phyloP scores from a whole-genome alignment of 2,797 vertebrate genomes.

The Rhincodon typus region DNA sequence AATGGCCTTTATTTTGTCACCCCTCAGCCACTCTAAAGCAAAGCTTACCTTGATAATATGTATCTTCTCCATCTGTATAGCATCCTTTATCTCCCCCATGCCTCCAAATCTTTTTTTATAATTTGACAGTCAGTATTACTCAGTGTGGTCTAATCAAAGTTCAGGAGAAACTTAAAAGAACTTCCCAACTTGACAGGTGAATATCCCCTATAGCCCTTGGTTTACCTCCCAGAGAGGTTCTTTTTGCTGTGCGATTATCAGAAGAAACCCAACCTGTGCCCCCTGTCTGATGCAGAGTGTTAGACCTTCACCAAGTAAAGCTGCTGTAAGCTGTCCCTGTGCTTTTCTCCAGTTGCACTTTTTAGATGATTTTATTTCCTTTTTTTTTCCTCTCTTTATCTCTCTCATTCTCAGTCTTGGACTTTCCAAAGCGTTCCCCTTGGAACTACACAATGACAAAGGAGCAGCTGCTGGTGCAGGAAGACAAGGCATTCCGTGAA shows the following conservation, averaged over 20 bases:
- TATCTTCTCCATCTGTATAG: not conserved
- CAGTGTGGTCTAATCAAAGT: not conserved
- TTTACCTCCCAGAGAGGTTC: not conserved
- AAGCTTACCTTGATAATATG: not conserved
- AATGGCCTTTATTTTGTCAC: not conserved
- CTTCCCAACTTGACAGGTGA: not conserved
- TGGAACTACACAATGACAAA: constrained; percentile 85
- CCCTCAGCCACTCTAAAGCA: not conserved
- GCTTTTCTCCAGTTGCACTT: not conserved
- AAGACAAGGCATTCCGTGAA: constrained; percentile 74
- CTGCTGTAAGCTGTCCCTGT: not conserved
- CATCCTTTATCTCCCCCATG: not conserved
- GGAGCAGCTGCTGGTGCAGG: constrained; percentile 70
- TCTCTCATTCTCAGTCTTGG: constrained; percentile 59
- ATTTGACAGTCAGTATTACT: not conserved
- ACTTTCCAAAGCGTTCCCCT: constrained; percentile 76
- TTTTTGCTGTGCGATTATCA: not conserved
- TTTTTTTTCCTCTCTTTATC: not conserved
- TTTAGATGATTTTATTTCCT: not conserved
- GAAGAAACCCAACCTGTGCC: not conserved
- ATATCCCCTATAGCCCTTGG: not conserved
- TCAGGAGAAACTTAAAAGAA: not conserved
- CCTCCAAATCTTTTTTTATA: not conserved
- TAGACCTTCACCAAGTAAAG: not conserved
- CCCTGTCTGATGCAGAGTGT: not conserved